These are phyloP conservation scores for Ceriagrion tenellum DNA, from an alignment of 2,888 invertebrate genomes.

Conservation along the genomic window DNA sequence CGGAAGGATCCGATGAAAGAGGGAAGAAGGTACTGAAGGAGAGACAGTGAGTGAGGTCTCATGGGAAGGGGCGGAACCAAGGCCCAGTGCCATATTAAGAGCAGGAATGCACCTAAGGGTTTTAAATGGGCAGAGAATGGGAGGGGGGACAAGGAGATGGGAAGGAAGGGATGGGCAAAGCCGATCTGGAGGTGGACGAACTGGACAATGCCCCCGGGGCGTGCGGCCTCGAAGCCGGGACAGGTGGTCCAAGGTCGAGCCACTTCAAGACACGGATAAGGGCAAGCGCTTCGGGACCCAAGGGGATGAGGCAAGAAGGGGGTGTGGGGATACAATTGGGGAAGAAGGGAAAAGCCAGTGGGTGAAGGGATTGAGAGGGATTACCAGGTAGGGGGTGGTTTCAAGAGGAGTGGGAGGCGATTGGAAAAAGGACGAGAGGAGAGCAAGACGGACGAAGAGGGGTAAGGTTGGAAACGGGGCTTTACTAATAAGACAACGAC, in stretches of 20 bases:
- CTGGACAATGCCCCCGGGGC: conserved; percentile 46
- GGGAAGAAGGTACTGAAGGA: not conserved
- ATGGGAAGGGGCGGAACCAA: not conserved
- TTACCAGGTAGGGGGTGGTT: not conserved
- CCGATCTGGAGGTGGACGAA: not conserved
- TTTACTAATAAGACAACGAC: not conserved
- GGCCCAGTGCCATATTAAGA: conserved; percentile 1
- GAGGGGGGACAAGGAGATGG: not conserved
- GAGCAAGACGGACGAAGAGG: not conserved
- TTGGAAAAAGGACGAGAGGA: not conserved
- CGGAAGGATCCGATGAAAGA: not conserved
- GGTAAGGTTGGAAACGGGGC: not conserved
- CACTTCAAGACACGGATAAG: conserved; percentile 47
- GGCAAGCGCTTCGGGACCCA: not conserved
- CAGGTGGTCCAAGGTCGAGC: conserved; percentile 61
- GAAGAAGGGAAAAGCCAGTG: not conserved
- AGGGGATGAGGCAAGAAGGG: not conserved
- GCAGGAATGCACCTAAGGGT: conserved; percentile 15
- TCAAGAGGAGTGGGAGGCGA: not conserved
- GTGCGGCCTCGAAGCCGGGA: conserved; percentile 63
- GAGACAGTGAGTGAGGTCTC: not conserved
- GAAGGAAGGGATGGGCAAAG: not conserved
- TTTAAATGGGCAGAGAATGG: not conserved
- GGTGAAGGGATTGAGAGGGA: conserved; percentile 32
- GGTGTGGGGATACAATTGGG: not conserved